Evolutionary conservation across 2,888 invertebrate genomes (phyloP), one percentile per base, ranked within the genome.

Genomic region (Epirrhoe tristata): DNA sequence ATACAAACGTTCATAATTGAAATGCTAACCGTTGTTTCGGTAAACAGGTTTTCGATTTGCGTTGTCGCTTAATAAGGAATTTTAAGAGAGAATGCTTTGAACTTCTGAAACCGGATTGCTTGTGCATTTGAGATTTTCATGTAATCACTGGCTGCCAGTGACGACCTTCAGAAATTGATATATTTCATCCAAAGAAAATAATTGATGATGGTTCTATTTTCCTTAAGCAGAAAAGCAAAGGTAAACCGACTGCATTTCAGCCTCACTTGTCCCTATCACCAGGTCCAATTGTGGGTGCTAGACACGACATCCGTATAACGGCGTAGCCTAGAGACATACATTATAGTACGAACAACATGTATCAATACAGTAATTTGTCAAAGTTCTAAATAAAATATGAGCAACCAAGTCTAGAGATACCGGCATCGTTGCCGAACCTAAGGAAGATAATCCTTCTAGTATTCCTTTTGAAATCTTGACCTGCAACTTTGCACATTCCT

Each of bases 21-120:
- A 48, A 16, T 48, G 14, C 48, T 48, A 52, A 52, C n/a, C 52
- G 10, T 24, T 52, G 52, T 58, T 59, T 52, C 17, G 57, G 55
- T 58, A 61, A 64, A 58, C 58, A 14, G 50, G 16, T 53, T 55
- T 43, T 10, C 36, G 36, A 16, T 63, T 58, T 52, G 12, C 55
- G 62, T 62, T 55, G 32, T 8, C 58, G 58, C 58, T 55, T 14
- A n/a, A n/a, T n/a, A 58, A 62, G 54, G 69, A 63, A 65, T 56
- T 59, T 51, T 34, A 52, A 56, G 66, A 70, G 58, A 62, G 68
- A 74, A 73, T 67, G 68, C 58, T 73, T 72, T 17, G 50, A 51
- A 17, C 12, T 52, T 72, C 54, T 58, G 72, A 36, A 53, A 66
- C 64, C 54, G 50, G 34, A 66, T 70, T 72, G 67, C 69, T 59